Evolutionary conservation across 1,140 invertebrate genomes (phyloP), one percentile per base, ranked within the genome.

Genomic region (Orussus abietinus): DNA sequence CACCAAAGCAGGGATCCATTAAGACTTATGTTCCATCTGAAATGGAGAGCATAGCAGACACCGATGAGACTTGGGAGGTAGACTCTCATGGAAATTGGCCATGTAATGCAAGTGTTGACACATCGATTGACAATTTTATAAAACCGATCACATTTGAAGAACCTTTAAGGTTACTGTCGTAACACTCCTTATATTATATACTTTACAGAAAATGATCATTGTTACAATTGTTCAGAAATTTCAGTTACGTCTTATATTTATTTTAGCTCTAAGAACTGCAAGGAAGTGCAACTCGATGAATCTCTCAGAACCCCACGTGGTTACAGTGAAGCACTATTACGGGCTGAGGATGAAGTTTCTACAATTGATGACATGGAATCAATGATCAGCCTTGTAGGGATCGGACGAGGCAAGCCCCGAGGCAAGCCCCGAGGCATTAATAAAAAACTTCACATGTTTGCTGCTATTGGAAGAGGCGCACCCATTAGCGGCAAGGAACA

Each of bases 61-160:
- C 13, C 20, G 36, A 42, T 17, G 55, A 59, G 31, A 35, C 28
- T 21, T 62, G 59, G 59, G 53, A 59, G 33, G 17, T 22, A 26
- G 35, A 41, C 15, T 38, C n/a, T n/a, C n/a, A n/a, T n/a, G n/a
- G n/a, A n/a, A n/a, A n/a, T n/a, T n/a, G n/a, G n/a, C n/a, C n/a
- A n/a, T n/a, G n/a, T n/a, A n/a, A n/a, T n/a, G n/a, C n/a, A n/a
- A n/a, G n/a, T n/a, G n/a, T n/a, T n/a, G n/a, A n/a, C n/a, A n/a
- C n/a, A n/a, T n/a, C n/a, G n/a, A n/a, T n/a, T n/a, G n/a, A n/a
- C n/a, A n/a, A n/a, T n/a, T n/a, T n/a, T n/a, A n/a, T n/a, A n/a
- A n/a, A n/a, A n/a, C n/a, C n/a, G n/a, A n/a, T n/a, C n/a, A n/a
- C n/a, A n/a, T n/a, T n/a, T n/a, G n/a, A n/a, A n/a, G n/a, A n/a